Base-by-base conservation (phyloP, 2,797 vertebrate genomes). In the Lacerta agilis region DNA sequence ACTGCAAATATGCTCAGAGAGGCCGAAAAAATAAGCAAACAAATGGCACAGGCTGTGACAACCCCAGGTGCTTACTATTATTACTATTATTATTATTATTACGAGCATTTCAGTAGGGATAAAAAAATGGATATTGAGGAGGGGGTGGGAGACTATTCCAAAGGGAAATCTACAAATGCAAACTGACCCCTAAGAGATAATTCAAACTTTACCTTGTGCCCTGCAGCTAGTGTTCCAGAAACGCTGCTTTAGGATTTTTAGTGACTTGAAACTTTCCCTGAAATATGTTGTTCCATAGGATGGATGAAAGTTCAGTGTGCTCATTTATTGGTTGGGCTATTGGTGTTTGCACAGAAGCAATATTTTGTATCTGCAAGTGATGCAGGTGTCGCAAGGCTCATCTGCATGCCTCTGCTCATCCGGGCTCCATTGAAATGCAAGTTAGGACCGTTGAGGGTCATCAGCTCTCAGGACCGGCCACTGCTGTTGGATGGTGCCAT, bases 1-100 rank as follows among this genome's bases (percentile, higher is more conserved):
- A 27, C 78, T 84, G 72, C 61, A 89, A 33, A 15, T 71, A 10
- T 49, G 38, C 86, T 88, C 58, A 58, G 69, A 77, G n/a, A 38
- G 29, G 29, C 61, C 69, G 58, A 86, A 66, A 36, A 73, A 76
- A 66, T 45, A 38, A 86, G 11, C 17, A 84, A 85, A 55, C 17
- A 79, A 87, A 83, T 2, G 2, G 10, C 13, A 66, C 36, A 43
- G 11, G 2, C 43, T 78, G 41, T 13, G 43, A 0, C 0, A 27
- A 61, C 6, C 58, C 36, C 69, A 89, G 4, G 43, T 87, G 73
- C 13, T 80, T 64, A 4, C 49, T 15, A 55, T 55, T 55, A 43
- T 41, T 7, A 43, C 7, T 43, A 43, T 43, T 43, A 43, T 43
- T 49, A 49, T 13, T 49, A 55, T 15, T 55, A 55, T 2, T 55